Base-by-base conservation (phyloP, 2,797 vertebrate genomes). In the Falco naumanni region DNA sequence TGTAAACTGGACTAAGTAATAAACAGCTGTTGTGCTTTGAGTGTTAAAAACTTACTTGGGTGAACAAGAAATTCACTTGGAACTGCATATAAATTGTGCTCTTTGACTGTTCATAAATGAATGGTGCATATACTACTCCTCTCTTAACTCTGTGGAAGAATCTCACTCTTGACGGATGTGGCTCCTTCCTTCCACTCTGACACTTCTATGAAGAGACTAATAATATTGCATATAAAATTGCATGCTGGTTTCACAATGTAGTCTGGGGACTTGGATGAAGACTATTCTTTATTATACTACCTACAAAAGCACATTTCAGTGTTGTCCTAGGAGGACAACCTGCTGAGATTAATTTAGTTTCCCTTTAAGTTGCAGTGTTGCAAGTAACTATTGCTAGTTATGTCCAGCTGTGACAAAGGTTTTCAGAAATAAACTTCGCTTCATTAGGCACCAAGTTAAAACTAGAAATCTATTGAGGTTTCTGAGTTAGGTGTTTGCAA, bases 361-460 rank as follows among this genome's bases (percentile, higher is more conserved):
- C 43, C 16, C 65, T 60, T 91, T 91, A 88, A 84, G 82, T 29
- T 61, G 63, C 94, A 96, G 90, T 81, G 91, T 90, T 92, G 71
- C 20, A 96, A 97, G 95, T 96, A 97, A 97, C 96, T 96, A 89
- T 95, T 95, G 72, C 83, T 97, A 82, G 64, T 85, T 95, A 97
- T 39, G 74, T 95, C 96, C 90, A 93, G 77, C 97, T 97, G 97
- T 96, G 97, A 95, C 89, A 93, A 94, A 95, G 80, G 66, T 95
- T 97, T 97, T 96, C 84, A 84, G 96, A 96, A 95, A 91, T 93
- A 97, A 98, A 97, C 95, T 97, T 96, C 37, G 68, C 79, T 98
- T 98, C 87, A 89, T 98, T 97, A 97, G 91, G 79, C 96, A 92
- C 88, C 95, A 96, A 95, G 83, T 86, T 95, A 95, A 91, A 96